Evolutionary conservation across 2,888 invertebrate genomes (phyloP), one percentile per base, ranked within the genome.

Genomic region (Clepsis dumicolana): DNA sequence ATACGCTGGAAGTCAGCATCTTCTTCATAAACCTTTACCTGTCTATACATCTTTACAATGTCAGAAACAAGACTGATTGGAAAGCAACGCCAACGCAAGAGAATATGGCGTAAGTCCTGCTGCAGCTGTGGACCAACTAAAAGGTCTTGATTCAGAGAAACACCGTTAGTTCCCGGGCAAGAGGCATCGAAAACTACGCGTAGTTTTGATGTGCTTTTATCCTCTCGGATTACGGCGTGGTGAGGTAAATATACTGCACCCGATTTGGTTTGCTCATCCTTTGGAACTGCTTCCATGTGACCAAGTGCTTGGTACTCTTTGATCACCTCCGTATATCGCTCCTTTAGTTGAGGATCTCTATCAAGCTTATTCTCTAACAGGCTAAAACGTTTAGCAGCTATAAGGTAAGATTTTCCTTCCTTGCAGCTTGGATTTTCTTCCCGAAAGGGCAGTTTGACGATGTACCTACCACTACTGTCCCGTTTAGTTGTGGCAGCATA

Each of bases 1-100:
- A 60, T 60, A 2, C 60, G 41, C 38, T 60, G 60, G 8, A 27
- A 60, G 10, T 60, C 44, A 4, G 60, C 14, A 14, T 60, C 60
- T 3, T 18, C 29, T 25, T 60, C 5, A 16, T 25, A 16, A 1
- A 60, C 60, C 27, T 60, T 60, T 12, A 60, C 29, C 16, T 60
- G 60, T 25, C 60, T n/a, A 16, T 60, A 60, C 60, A 60, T 60
- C 16, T 60, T 60, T 0, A 60, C 60, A 10, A 60, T 60, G 14
- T 60, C 60, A 4, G 60, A 16, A 1, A 60, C 60, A 4, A 60
- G 27, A 5, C 60, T 27, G 2, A 60, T 44, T 10, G 44, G 44
- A 44, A 27, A 18, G 1, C 10, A 4, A 3, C 60, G 44, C 60
- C 60, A 60, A 4, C 29, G 10, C 1, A 60, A 27, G 4, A 60